These are phyloP conservation scores for Sinopyrophorus schimmeli DNA, from an alignment of 2,888 invertebrate genomes.

Conservation along the genomic window DNA sequence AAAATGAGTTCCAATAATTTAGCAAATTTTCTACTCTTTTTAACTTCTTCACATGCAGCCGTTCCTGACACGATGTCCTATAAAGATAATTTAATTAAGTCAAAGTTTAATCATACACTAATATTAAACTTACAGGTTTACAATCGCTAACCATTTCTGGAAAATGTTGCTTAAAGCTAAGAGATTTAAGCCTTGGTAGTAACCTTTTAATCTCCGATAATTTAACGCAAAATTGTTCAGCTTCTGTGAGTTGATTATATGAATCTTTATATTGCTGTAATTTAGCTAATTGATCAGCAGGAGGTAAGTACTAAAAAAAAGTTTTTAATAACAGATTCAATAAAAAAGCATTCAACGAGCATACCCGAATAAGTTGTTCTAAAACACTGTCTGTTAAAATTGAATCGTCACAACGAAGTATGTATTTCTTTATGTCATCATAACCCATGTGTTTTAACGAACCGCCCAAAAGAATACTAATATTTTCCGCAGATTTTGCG, in stretches of 20 bases:
- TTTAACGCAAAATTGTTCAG: slow-evolving; percentile 93
- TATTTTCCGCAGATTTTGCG: slow-evolving; percentile 90
- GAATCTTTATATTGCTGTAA: slow-evolving; percentile 78
- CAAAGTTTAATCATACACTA: not conserved
- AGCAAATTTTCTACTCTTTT: slow-evolving; percentile 85
- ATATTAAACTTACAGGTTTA: slow-evolving; percentile 83
- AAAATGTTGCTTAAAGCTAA: slow-evolving; percentile 88
- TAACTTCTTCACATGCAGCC: slow-evolving; percentile 93
- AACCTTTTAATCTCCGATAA: slow-evolving; percentile 88
- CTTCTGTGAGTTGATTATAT: slow-evolving; percentile 82
- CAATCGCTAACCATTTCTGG: slow-evolving; percentile 84
- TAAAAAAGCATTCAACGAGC: not conserved
- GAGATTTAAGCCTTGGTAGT: slow-evolving; percentile 81
- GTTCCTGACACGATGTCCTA: slow-evolving; percentile 93
- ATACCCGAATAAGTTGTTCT: slow-evolving; percentile 80
- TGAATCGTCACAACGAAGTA: slow-evolving; percentile 84
- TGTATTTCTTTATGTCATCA: slow-evolving; percentile 77
- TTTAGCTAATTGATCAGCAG: slow-evolving; percentile 85
- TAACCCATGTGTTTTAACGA: slow-evolving; percentile 83
- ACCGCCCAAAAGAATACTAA: slow-evolving; percentile 82
- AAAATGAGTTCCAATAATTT: slow-evolving; percentile 87
- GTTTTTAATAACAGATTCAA: not conserved
- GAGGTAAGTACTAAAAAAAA: slow-evolving; percentile 76
- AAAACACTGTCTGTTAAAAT: slow-evolving; percentile 84
- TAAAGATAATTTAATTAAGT: slow-evolving; percentile 1